phyloP scores from a whole-genome alignment of 2,113 vertebrate genomes.

The Laticauda colubrina region DNA sequence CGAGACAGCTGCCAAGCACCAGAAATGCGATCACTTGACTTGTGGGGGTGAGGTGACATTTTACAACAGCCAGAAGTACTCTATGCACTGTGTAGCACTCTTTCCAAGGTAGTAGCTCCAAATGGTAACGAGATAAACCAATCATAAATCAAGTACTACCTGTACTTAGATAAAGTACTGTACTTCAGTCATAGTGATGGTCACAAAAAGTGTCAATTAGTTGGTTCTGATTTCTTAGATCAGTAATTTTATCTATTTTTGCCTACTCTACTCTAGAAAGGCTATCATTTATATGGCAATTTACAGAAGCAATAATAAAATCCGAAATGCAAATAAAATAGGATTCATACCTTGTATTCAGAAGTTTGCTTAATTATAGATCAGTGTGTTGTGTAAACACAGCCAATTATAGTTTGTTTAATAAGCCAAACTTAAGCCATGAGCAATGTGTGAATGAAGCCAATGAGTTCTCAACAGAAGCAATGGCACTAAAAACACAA shows the following conservation, averaged over 20 bases:
- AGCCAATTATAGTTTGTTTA: background rate
- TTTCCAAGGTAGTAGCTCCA: background rate
- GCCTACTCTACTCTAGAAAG: background rate
- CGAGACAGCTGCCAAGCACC: background rate
- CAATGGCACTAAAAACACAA: background rate
- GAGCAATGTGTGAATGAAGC: background rate
- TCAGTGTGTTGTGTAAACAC: background rate
- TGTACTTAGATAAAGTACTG: background rate
- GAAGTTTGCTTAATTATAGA: background rate
- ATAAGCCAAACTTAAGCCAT: background rate
- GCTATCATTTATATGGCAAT: background rate
- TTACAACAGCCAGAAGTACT: background rate
- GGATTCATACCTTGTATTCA: background rate
- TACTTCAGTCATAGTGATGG: background rate
- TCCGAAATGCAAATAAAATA: background rate
- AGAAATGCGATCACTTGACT: background rate
- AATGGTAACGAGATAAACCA: background rate
- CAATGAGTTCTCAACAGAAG: background rate
- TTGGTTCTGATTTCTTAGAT: background rate
- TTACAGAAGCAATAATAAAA: background rate
- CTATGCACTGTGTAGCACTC: background rate
- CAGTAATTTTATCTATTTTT: background rate
- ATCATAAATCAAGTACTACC: background rate
- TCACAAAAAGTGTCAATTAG: background rate
- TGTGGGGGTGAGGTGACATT: background rate